These are phyloP conservation scores for Zophobas morio DNA, from an alignment of 1,140 invertebrate species.

Conservation along the genomic window DNA sequence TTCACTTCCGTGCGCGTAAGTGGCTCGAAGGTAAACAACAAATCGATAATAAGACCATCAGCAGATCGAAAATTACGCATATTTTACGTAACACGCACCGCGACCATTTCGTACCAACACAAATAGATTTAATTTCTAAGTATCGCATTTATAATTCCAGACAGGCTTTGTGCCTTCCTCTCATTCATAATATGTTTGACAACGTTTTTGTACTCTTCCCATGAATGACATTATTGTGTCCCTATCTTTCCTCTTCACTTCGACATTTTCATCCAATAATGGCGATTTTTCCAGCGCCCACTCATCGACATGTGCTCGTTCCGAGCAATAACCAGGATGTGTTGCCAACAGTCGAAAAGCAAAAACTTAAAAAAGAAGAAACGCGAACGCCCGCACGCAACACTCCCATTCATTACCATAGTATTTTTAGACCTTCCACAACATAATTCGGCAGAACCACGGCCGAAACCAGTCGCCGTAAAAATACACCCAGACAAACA, in stretches of 20 bases:
- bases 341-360: constrained; percentile 1
- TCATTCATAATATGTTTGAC: constrained; percentile 43
- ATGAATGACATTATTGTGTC: constrained; percentile 38
- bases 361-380: background rate
- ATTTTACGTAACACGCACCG: constrained; percentile 18
- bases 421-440: constrained; percentile 49
- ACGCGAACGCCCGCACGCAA: constrained; percentile 27
- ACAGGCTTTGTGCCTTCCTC: constrained; percentile 38
- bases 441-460: constrained; percentile 45
- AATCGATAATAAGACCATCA: constrained; percentile 32
- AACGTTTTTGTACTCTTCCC: constrained; percentile 34
- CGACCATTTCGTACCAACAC: background rate
- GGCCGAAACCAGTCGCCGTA: constrained; percentile 50
- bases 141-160: constrained; percentile 41
- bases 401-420: constrained; percentile 37
- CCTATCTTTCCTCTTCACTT: constrained; percentile 35
- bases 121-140: constrained; percentile 43
- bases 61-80: constrained; percentile 21
- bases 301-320: too few relatives aligned
- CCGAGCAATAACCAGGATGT: too few relatives aligned
- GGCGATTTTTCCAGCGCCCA: background rate
- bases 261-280: constrained; percentile 36
- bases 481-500: constrained; percentile 52
- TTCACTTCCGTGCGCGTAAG: constrained; percentile 24
- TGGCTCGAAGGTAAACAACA: constrained; percentile 30